Base-by-base conservation (phyloP, 1,140 invertebrate genomes). In the Drosophila willistoni region DNA sequence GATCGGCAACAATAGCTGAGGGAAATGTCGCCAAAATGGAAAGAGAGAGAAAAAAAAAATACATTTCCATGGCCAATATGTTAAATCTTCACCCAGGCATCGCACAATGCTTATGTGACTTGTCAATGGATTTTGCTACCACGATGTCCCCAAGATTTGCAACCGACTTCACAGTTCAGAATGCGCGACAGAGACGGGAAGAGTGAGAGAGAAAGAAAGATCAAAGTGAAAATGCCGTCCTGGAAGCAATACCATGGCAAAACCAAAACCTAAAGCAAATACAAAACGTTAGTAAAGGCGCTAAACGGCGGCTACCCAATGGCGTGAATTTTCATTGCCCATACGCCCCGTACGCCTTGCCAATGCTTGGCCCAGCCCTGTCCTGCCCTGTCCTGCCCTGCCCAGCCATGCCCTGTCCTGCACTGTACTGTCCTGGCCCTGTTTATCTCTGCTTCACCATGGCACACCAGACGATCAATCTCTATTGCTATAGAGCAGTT, bases 91-190 rank as follows among this genome's bases (percentile, higher is more conserved):
- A 44, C 39, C 25, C 54, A 39, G 25, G 70, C 68, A 51, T 51
- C 44, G 44, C 82, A 81, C 82, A 82, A 82, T 87, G 84, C 83
- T 83, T 77, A 84, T 79, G 83, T 75, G 80, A 89, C 72, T 89
- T 89, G 83, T 89, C 83, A 89, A 77, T 71, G 79, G 83, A 76
- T 69, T 44, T 61, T 71, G 68, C 68, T n/a, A 73, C 14, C 59
- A 42, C 42, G 29, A 51, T 47, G 44, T 51, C 44, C 59, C 47
- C 47, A 77, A 78, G 80, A 75, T 83, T 78, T 86, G 73, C 72
- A 89, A 78, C 47, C 84, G 77, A 29, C 73, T 79, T 81, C 78
- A 81, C 77, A 73, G 85, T 71, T 80, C 64, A 64, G 36, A 36
- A 12, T 10, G 9, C 2, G 34, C 13, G 36, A 39, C 3, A 39